Conservation (phyloP, 1,140 invertebrate species). For the Brachionus manjavacas region DNA sequence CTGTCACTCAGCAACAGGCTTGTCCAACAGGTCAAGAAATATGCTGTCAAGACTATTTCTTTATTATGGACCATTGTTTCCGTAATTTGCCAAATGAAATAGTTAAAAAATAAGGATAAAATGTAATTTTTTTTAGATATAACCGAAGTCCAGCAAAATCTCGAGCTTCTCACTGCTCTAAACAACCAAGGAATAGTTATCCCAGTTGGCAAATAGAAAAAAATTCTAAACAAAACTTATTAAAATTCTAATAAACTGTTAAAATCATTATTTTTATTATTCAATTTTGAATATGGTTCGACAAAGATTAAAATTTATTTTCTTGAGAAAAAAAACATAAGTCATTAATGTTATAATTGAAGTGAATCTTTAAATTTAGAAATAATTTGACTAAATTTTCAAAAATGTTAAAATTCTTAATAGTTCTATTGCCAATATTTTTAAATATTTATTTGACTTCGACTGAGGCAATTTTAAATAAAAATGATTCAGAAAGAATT, state of each 20-base stretch:
- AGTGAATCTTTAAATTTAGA: not conserved
- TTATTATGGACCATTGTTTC: slow-evolving; percentile 32
- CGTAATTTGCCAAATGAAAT: slow-evolving; percentile 12
- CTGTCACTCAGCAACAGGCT: slow-evolving; percentile 22
- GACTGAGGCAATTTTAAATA: not conserved
- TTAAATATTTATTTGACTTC: not conserved
- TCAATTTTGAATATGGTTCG: not conserved
- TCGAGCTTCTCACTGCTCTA: not conserved
- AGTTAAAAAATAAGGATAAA: not conserved
- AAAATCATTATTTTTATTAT: not conserved
- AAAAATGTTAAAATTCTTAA: not conserved
- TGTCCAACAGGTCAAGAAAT: slow-evolving; percentile 21
- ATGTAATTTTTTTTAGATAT: slow-evolving; percentile 20
- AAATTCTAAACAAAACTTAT: not conserved
- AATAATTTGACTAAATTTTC: not conserved
- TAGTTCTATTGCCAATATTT: not conserved
- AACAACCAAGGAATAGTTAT: slow-evolving; percentile 34
- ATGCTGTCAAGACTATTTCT: slow-evolving; percentile 28
- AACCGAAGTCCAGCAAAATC: slow-evolving; percentile 31
- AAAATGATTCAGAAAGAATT: not conserved
- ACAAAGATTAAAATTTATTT: not conserved
- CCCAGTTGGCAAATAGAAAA: slow-evolving; percentile 34
- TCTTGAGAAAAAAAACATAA: not conserved
- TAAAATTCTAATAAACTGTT: not conserved
- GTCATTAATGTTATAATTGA: not conserved